Base-by-base conservation (phyloP, 2,113 vertebrate genomes). In the Nesogale talazaci region DNA sequence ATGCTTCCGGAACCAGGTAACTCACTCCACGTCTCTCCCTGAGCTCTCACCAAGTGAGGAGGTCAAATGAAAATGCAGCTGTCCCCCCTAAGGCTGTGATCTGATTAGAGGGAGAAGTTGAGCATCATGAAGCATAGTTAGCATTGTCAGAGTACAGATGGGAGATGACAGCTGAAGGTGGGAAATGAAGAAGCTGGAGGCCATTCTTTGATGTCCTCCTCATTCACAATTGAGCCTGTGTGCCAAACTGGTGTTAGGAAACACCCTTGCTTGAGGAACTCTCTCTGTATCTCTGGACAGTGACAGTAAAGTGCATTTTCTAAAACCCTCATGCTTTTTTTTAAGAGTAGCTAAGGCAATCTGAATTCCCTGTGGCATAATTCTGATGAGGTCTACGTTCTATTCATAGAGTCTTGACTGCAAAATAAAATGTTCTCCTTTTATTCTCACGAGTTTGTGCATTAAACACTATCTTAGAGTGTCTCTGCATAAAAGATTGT, bases 291-390 rank as follows among this genome's bases (percentile, higher is more conserved):
- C 67, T 93, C 56, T 36, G 40, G 27, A 86, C 94, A 57, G 0
- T 80, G 79, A 86, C 22, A 42, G 88, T 79, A 78, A 95, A 85
- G 31, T 0, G 52, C 63, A 17, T 38, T 89, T 23, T 78, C 61
- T 86, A 90, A 40, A 77, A 92, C 80, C 23, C 17, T 5, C 31
- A 10, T 14, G 74, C 70, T 83, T 31, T n/a, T 90, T 70, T 86
- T 95, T 65, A 61, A 81, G 46, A 57, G 63, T 27, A 94, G 61
- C n/a, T 85, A 93, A 94, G 10, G 78, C 7, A 79, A 36, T 88
- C 57, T 93, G 52, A 52, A 27, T 46, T 76, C 86, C 86, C 74
- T 27, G 3, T 2, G 0, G 46, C 67, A 67, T 96, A 94, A 95
- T 81, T 86, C 40, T 61, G 38, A 75, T 19, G 72, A 25, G 25